Conservation (phyloP, 2,797 vertebrate genomes). For the Xiphorhynchus erythropygius region DNA sequence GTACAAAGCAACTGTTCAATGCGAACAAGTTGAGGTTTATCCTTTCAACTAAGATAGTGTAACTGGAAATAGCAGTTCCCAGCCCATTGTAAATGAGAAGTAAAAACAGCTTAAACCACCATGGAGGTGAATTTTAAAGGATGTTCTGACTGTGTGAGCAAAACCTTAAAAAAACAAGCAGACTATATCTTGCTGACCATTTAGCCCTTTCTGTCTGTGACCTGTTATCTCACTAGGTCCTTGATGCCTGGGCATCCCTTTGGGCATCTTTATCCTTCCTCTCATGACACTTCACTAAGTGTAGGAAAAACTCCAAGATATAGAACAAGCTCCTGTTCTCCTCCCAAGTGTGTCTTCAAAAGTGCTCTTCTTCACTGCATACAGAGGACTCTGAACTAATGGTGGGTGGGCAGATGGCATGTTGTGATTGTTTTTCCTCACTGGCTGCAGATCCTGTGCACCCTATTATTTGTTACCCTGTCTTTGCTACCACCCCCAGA, state of each 20-base stretch:
- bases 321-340: neutral
- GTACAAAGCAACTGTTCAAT: neutral
- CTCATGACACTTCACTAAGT: neutral
- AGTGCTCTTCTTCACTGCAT: neutral
- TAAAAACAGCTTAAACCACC: conserved; percentile 2
- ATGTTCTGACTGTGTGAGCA: neutral
- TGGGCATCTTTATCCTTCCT: neutral
- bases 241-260: neutral
- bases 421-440: conserved; percentile 24
- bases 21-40: neutral
- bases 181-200: neutral
- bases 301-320: neutral
- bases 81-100: neutral
- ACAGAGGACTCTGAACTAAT: conserved; percentile 3
- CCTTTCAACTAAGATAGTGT: neutral
- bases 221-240: neutral
- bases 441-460: conserved; percentile 2
- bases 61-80: conserved; percentile 15
- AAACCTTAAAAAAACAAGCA: neutral
- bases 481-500: conserved; percentile 16
- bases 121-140: neutral
- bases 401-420: conserved; percentile 3
- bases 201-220: neutral
- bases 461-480: conserved; percentile 21
- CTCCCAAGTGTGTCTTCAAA: neutral